Evolutionary conservation across 2,113 vertebrate species (phyloP).

Genomic region (Callionymus lyra): DNA sequence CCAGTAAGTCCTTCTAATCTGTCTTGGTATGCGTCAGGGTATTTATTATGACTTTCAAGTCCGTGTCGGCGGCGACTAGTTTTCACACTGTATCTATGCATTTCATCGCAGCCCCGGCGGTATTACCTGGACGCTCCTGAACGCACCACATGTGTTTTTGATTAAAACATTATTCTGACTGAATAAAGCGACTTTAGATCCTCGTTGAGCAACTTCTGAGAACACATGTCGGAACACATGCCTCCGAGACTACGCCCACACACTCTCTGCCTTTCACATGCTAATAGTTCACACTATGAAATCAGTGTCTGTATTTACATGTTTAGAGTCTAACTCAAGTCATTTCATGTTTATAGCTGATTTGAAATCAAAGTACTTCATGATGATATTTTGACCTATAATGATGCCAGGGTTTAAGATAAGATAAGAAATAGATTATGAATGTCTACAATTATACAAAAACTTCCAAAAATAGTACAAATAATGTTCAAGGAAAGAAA

Average conservation of each 20-base stretch:
- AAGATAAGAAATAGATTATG: no score
- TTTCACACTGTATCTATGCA: slow-evolving; percentile 23
- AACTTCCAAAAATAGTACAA: no score
- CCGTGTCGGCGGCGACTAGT: slow-evolving; percentile 29
- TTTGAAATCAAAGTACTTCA: no score
- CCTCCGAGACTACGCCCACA: slow-evolving; percentile 1
- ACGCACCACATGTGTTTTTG: slow-evolving; percentile 30
- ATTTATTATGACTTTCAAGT: slow-evolving; percentile 33
- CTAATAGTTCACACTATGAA: no score
- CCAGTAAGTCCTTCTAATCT: slow-evolving; percentile 32
- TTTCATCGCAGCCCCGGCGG: slow-evolving; percentile 7
- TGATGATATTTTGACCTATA: no score
- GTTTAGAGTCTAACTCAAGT: no score
- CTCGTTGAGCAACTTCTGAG: slow-evolving; percentile 10
- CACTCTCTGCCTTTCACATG: no score
- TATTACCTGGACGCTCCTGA: slow-evolving; percentile 17
- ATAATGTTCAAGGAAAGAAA: no score
- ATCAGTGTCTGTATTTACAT: no score
- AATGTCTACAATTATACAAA: no score
- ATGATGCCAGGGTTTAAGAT: no score
- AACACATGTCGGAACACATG: slow-evolving; percentile 12
- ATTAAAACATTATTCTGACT: slow-evolving; percentile 27
- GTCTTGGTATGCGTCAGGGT: slow-evolving; percentile 20
- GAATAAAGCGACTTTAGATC: slow-evolving; percentile 31
- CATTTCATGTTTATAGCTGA: no score